phyloP scores from a whole-genome alignment of 2,888 invertebrate species.

The Hyposoter dolosus region DNA sequence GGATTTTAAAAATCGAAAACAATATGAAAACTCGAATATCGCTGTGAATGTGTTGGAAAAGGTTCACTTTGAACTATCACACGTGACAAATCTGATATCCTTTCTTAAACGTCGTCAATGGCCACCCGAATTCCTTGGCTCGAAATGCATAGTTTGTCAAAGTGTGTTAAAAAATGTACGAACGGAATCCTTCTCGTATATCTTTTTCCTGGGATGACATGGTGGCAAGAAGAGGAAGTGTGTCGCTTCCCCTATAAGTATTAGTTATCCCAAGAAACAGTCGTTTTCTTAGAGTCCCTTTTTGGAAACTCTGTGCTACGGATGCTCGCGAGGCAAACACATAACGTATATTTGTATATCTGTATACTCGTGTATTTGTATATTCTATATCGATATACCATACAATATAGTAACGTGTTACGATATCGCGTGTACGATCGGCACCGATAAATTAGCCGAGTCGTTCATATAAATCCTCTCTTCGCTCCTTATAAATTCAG shows the following conservation, averaged over 20 bases:
- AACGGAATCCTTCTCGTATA: background rate
- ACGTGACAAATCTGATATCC: background rate
- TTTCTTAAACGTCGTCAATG: background rate
- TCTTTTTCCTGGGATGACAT: constrained; percentile 19
- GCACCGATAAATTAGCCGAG: constrained; percentile 83
- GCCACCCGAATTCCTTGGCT: background rate
- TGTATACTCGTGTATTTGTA: constrained; percentile 15
- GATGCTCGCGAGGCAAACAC: constrained; percentile 15
- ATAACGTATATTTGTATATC: constrained; percentile 4
- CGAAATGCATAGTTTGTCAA: background rate
- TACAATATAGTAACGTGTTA: constrained; percentile 75
- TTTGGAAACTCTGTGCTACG: constrained; percentile 32
- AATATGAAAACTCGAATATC: background rate
- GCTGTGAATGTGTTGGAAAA: background rate
- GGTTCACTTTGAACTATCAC: too few species aligned
- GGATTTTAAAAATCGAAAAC: too few species aligned
- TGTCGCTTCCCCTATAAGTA: constrained; percentile 23
- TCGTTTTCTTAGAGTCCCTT: constrained; percentile 69
- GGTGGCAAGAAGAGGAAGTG: constrained; percentile 26
- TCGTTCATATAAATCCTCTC: constrained; percentile 81
- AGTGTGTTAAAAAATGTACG: constrained; percentile 22
- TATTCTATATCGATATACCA: constrained; percentile 64
- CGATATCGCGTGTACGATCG: constrained; percentile 83
- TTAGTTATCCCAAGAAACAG: constrained; percentile 57
- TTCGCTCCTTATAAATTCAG: constrained; percentile 84